These are phyloP conservation scores for Prionailurus bengalensis DNA, from an alignment of 2,113 vertebrate species.

Conservation along the genomic window DNA sequence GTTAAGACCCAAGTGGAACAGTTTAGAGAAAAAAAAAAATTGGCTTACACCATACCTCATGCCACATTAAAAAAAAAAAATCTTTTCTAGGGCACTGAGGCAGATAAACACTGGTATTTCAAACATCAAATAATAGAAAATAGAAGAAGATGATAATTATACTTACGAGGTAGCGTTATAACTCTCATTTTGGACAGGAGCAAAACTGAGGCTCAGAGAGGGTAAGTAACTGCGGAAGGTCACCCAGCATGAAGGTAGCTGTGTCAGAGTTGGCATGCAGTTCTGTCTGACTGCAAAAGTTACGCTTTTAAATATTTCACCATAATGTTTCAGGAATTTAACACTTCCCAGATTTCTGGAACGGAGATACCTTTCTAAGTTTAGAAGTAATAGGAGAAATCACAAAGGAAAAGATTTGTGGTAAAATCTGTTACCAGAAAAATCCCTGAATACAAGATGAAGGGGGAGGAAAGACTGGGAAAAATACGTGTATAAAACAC, in stretches of 20 bases:
- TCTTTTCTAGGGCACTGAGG: background rate
- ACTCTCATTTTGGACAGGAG: background rate
- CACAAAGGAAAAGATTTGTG: constrained; percentile 3
- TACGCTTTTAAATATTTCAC: background rate
- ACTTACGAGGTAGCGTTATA: background rate
- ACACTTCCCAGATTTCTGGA: background rate
- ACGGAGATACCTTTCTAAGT: background rate
- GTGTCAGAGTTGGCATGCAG: background rate
- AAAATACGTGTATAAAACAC: background rate
- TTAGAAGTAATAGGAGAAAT: constrained; percentile 21
- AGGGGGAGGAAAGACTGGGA: background rate
- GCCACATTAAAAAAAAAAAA: background rate
- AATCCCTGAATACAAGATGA: background rate
- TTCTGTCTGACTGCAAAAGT: background rate
- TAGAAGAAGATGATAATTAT: background rate
- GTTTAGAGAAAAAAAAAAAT: background rate
- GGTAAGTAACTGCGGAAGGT: background rate
- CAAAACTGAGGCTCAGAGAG: background rate
- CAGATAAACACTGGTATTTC: background rate
- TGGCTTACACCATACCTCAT: background rate
- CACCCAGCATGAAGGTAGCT: background rate
- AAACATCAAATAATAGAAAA: background rate
- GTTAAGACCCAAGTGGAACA: background rate
- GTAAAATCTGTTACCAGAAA: background rate
- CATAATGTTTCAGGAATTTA: background rate